A percentile compares a stretch with the other conserved stretches of the same genome.
phyloP scores from a whole-genome alignment of 2,797 vertebrate genomes.

The Ispidina picta region DNA sequence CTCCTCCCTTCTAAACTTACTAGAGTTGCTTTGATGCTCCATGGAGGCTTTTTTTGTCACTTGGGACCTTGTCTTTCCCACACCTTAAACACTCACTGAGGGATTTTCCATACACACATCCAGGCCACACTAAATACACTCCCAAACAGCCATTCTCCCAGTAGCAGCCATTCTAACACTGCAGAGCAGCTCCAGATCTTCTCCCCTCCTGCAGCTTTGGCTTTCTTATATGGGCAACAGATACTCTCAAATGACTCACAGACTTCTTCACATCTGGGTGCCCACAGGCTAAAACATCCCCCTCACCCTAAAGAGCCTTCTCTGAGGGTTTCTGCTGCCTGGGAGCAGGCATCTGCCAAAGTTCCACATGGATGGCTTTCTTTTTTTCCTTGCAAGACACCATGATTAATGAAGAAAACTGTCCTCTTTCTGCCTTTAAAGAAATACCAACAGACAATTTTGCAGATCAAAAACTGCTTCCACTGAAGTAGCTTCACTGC shows the following conservation, averaged over 20 bases:
- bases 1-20: neutral
- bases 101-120: neutral
- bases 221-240: neutral
- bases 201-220: neutral
- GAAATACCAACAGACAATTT: neutral
- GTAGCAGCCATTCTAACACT: rapidly evolving
- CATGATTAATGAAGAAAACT: neutral
- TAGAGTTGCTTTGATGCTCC: neutral
- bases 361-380: neutral
- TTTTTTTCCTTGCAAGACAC: neutral
- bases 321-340: neutral
- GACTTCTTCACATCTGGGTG: neutral
- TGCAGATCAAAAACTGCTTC: neutral
- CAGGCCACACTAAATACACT: neutral
- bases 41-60: neutral
- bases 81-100: neutral
- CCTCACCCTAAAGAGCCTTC: neutral
- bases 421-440: neutral
- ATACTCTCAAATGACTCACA: neutral
- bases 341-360: neutral
- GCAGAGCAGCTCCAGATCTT: neutral
- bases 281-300: neutral
- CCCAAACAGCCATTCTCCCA: neutral
- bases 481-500: neutral
- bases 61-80: neutral